Evolutionary conservation across 2,888 invertebrate species (phyloP), one percentile per base, ranked within the genome.

Genomic region (Lycophotia porphyrea): DNA sequence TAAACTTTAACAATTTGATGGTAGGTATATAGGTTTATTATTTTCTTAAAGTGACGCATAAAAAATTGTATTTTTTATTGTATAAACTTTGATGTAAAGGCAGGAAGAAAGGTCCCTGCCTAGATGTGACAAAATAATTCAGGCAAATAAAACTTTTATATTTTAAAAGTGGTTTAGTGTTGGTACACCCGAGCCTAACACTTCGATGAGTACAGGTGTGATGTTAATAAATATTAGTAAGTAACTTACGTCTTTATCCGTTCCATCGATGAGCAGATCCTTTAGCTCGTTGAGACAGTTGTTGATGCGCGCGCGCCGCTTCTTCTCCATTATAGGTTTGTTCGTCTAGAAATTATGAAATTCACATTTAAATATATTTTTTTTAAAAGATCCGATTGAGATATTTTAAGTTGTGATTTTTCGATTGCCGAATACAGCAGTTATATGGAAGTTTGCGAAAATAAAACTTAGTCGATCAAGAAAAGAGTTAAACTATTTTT

Each of bases 271-370:
- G 71, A 99, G 98, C 65, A 99, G 96, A 65, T 98, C 98, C 94
- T 99, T 99, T 65, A 99, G 96, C 92, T 99, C 99, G 90, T 98
- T 98, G 80, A 99, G 97, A 90, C 98, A 98, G 91, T 98, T 97
- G 95, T 99, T 99, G 92, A 99, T 99, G 90, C 99, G 97, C 73
- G 99, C 99, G 87, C 99, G 97, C 86, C 99, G 96, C 88, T 98
- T 97, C 94, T 99, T 99, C 95, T 99, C 99, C 98, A 99, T 99
- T 88, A 99, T 98, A 47, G 99, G 99, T 93, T 99, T 99, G 91
- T 98, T 98, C 74, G 98, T 98, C 99, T 99, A 97, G 18, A 86
- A 85, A 67, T 71, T 0, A 60, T 44, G 7, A 74, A 70, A 47
- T 34, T 31, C 36, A 27, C 44, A 31, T 69, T 79, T 49, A 70